These are phyloP conservation scores for Thaleichthys pacificus DNA, from an alignment of 2,797 vertebrate genomes.

Conservation along the genomic window DNA sequence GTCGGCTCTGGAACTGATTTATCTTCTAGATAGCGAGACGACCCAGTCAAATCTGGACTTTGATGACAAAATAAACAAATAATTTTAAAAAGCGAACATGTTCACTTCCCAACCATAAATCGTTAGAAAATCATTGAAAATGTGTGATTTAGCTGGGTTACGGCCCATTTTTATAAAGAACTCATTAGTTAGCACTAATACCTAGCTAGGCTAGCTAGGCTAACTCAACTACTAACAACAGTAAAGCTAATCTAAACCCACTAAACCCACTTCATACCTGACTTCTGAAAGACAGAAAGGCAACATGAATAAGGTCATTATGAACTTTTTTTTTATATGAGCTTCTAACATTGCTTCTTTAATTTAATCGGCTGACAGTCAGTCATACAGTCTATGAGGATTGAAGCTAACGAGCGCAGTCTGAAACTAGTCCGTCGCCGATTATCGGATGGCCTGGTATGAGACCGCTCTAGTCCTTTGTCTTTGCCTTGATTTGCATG, in stretches of 20 bases:
- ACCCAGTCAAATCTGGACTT: not conserved
- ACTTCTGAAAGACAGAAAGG: not conserved
- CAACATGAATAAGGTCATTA: not conserved
- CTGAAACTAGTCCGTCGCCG: no score
- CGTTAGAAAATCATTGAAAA: not conserved
- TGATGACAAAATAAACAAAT: not conserved
- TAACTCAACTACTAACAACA: not conserved
- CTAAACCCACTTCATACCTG: not conserved
- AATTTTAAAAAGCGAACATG: not conserved
- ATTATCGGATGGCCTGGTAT: no score
- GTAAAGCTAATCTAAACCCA: not conserved
- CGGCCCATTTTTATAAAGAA: not conserved
- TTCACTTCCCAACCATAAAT: not conserved
- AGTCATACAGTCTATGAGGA: no score
- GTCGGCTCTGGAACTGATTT: not conserved
- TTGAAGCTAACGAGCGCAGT: no score
- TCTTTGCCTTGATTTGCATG: no score
- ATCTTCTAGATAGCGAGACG: not conserved
- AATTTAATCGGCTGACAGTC: not conserved
- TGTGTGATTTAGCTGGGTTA: not conserved
- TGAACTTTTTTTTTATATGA: not conserved
- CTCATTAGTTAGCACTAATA: not conserved
- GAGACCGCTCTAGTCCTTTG: no score
- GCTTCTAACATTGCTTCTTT: not conserved
- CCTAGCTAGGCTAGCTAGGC: not conserved